These are phyloP conservation scores for Lithophane socia DNA, from an alignment of 2,888 invertebrate genomes.

Conservation along the genomic window DNA sequence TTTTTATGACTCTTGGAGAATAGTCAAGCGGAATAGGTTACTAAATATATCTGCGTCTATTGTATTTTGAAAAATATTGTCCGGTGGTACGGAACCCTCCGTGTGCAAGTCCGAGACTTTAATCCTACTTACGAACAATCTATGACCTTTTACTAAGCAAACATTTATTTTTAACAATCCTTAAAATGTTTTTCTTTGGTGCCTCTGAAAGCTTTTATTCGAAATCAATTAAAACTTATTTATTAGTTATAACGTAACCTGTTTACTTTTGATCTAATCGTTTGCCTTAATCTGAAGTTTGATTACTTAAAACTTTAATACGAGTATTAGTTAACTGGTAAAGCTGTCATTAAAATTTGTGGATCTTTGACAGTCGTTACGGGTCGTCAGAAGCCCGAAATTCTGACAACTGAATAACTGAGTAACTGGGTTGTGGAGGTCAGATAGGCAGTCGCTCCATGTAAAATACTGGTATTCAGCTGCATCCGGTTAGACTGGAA, in stretches of 20 bases:
- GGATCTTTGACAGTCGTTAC: too few species aligned
- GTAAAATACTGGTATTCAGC: too few species aligned
- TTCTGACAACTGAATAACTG: too few species aligned
- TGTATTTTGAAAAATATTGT: too few species aligned
- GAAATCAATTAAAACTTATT: slow-evolving; percentile 69
- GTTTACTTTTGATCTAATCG: slow-evolving; percentile 57
- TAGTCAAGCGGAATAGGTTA: too few species aligned
- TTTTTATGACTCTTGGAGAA: too few species aligned
- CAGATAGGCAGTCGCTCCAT: too few species aligned
- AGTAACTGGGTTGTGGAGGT: too few species aligned
- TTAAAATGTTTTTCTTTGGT: neutral
- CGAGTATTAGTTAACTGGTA: slow-evolving; percentile 31
- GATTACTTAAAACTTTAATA: slow-evolving; percentile 54
- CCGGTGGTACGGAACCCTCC: neutral
- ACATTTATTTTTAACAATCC: neutral
- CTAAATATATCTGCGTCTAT: too few species aligned
- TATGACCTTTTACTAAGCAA: neutral
- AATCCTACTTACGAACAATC: neutral
- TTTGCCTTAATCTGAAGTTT: slow-evolving; percentile 57
- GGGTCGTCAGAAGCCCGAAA: too few species aligned
- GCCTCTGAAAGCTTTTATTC: slow-evolving; percentile 10
- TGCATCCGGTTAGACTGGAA: too few species aligned
- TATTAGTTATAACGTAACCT: slow-evolving; percentile 52
- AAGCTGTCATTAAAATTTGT: neutral
- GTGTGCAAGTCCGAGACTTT: neutral